Evolutionary conservation across 2,888 invertebrate species (phyloP), one percentile per base, ranked within the genome.

Genomic region (Mythimna ferrago): DNA sequence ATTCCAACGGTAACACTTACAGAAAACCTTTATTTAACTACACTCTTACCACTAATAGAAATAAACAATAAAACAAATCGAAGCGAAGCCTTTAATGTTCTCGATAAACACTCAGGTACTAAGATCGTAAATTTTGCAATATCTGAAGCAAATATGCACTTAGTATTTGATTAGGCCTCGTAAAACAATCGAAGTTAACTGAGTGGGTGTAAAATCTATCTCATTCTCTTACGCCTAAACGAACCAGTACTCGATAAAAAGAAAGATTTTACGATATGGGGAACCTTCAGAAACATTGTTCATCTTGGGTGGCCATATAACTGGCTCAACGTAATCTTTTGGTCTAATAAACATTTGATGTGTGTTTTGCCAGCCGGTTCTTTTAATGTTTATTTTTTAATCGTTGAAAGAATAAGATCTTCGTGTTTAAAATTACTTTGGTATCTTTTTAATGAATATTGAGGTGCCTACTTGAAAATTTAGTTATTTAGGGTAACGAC

Each of bases 231-330:
- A 90, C 88, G 89, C 85, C 87, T 90, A 89, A 91, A 93, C 89
- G 90, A 88, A 89, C 90, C 88, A 87, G 88, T 88, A 88, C 86
- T 90, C 90, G 93, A 95, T 95, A 95, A 95, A 94, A 94, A 93
- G 91, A 86, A 85, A 94, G 96, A 95, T 96, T 95, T 96, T 96
- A 95, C 90, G 94, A 95, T 96, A 95, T 90, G 88, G 87, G 87
- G 90, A 90, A 92, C 93, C 92, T 92, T 89, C 89, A 89, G 92
- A 92, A 94, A 92, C 94, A 94, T 93, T 95, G 94, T 95, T 93
- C 95, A 89, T 92, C 95, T 93, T 96, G 95, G 96, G 95, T 96
- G 95, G 96, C 88, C 95, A 90, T 90, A 89, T 89, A 91, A 91
- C 91, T 85, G 87, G 87, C 88, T 87, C 81, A 81, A 88, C 89